Conservation (phyloP, 2,113 vertebrate species). For the Rhinichthys klamathensis region DNA sequence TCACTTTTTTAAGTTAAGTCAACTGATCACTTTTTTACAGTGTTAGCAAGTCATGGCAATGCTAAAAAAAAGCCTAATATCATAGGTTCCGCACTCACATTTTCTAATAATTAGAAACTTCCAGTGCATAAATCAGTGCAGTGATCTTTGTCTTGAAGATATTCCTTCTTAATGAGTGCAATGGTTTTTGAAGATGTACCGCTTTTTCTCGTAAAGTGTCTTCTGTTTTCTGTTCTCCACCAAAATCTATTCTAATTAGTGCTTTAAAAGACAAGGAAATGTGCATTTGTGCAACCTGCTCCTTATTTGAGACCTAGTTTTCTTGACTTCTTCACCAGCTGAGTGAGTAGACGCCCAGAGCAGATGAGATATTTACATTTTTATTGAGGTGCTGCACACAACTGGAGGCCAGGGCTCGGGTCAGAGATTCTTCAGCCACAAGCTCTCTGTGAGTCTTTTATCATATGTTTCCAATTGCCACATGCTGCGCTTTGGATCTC, state of each 20-base stretch:
- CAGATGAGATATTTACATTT: constrained; percentile 35
- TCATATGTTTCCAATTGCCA: constrained; percentile 34
- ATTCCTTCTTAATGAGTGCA: background rate
- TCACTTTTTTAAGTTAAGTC: no score
- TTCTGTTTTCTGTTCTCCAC: background rate
- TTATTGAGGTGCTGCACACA: constrained; percentile 22
- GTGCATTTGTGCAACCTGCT: background rate
- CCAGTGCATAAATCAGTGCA: background rate
- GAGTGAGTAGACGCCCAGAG: background rate
- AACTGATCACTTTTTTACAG: no score
- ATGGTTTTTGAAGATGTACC: background rate
- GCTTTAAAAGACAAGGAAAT: background rate
- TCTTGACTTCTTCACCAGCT: background rate
- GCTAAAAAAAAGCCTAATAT: background rate
- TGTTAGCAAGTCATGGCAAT: background rate
- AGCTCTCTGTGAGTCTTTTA: constrained; percentile 23
- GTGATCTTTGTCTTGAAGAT: background rate
- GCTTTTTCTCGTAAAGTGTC: background rate
- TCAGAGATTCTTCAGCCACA: constrained; percentile 26
- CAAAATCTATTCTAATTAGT: background rate
- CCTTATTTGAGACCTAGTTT: background rate
- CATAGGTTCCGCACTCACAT: background rate
- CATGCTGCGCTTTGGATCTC: constrained; percentile 20
- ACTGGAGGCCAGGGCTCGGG: constrained; percentile 15
- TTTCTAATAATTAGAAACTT: background rate